Evolutionary conservation across 2,888 invertebrate species (phyloP), one percentile per base, ranked within the genome.

Genomic region (Nomada goodeniana): DNA sequence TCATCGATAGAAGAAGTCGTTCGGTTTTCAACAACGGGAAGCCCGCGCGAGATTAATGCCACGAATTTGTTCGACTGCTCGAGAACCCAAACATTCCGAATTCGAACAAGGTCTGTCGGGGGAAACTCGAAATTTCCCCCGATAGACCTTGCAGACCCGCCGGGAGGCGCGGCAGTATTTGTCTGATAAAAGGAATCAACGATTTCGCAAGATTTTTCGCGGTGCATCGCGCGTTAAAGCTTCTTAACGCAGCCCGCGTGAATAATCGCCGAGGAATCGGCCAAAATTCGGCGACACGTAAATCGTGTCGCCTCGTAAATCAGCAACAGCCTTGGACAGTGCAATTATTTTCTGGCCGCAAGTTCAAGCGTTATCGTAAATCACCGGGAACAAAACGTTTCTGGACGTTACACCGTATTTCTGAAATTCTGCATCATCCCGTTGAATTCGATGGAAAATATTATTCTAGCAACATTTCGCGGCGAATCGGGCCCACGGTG

Each of bases 301-400:
- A n/a, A n/a, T 23, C 23, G 59, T 44, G n/a, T 47, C 73, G 52
- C 47, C 60, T 61, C 50, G 70, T 83, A 88, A 86, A 85, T 89
- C 68, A 75, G 13, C 42, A 68, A 71, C 44, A 83, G 68, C 76
- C 79, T 85, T 88, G 86, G 65, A 18, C 50, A 23, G 67, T 65
- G 68, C 5, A 29, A 63, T 65, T 70, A 64, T 71, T 74, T 53
- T 75, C 57, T 55, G 50, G 57, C 53, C 20, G 26, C 78, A 67
- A 78, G 60, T 71, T 70, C 77, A 59, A 76, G 69, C 44, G 53
- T 79, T 76, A 60, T 64, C 71, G 59, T 88, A 82, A 88, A 88
- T 88, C 80, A 80, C 9, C n/a, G 11, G 2, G 26, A 71, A 78
- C 50, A 63, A 85, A 87, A 78, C 57, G 72, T 57, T 77, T 29